Base-by-base conservation (phyloP, 2,888 invertebrate species). In the Athrips mouffetella region DNA sequence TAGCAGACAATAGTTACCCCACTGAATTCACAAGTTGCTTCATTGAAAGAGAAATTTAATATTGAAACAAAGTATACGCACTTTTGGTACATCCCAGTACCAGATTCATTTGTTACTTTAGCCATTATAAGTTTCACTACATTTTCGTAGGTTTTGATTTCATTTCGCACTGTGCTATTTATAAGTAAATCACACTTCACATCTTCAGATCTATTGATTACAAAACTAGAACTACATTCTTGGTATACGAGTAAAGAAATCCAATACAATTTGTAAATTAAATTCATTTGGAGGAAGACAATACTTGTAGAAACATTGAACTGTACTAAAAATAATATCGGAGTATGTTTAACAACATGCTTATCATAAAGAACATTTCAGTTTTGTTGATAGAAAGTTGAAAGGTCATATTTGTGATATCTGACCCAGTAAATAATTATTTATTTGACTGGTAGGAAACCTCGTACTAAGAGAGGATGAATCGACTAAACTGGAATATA, bases 11-110 rank as follows among this genome's bases (percentile, higher is more conserved):
- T 2, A n/a, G 7, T 13, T 1, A n/a, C 15, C 1, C 3, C 6
- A n/a, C n/a, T 15, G 13, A 4, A 30, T 31, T 13, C 4, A 31
- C 7, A 31, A 13, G 15, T 3, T 15, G 33, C 8, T 1, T 33
- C n/a, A n/a, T n/a, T n/a, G n/a, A n/a, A n/a, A n/a, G 13, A 16
- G 1, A 10, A 13, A 11, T 15, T 10, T 2, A 1, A 31, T 33
- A 33, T 13, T 11, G 2, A 1, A 31, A 11, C n/a, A 18, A 11
- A 35, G 21, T 6, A n/a, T 33, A 65, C 75, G 73, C 59, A 85
- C 84, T 76, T 82, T 4, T 80, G 59, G 70, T 89, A 92, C n/a
- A 91, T 90, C 37, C 70, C 70, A 1, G 79, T 77, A 59, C 89
- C 89, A 48, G 81, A 85, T 1, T 70, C 64, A 7, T 89, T 89